Percentiles rank a stretch among this genome's conserved stretches.
These are phyloP conservation scores for Drosophila nigricruria DNA, from an alignment of 2,888 invertebrate genomes.

Conservation along the genomic window DNA sequence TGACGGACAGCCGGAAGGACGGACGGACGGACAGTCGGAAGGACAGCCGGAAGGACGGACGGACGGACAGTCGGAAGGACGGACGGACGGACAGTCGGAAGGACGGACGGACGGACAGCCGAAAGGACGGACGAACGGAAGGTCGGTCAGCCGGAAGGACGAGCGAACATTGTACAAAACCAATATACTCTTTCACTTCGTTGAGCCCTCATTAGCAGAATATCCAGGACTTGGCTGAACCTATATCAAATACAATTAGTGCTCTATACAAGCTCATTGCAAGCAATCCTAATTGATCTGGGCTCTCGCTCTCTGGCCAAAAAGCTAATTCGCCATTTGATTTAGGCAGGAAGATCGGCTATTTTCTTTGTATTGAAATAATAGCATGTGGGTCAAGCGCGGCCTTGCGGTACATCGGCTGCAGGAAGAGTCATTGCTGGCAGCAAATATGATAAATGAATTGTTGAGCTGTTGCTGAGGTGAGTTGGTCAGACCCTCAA, in stretches of 20 bases:
- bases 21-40: not conserved
- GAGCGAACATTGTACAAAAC: too few species aligned
- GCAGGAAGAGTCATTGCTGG: conserved; percentile 40
- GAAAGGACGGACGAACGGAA: not conserved
- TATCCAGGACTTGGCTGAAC: not conserved
- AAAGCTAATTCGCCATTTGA: not conserved
- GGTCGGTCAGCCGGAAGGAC: not conserved
- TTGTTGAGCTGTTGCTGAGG: conserved; percentile 36
- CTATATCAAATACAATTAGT: not conserved
- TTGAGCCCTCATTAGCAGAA: too few species aligned
- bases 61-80: not conserved
- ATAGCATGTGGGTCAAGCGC: conserved; percentile 50
- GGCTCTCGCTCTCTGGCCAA: not conserved
- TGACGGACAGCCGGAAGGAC: not conserved
- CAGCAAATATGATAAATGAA: conserved; percentile 74
- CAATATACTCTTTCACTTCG: too few species aligned
- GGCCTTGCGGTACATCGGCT: conserved; percentile 51
- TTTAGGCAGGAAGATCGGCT: conserved; percentile 9
- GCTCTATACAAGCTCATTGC: not conserved
- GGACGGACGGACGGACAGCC: not conserved
- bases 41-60: not conserved
- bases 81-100: not conserved
- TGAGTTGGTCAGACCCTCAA: conserved; percentile 43
- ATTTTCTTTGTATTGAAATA: conserved; percentile 14
- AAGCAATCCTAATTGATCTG: not conserved